Percentiles rank a stretch among this genome's conserved stretches.
These are phyloP conservation scores for Sialis fuliginosa DNA, from an alignment of 2,888 invertebrate genomes.

Conservation along the genomic window DNA sequence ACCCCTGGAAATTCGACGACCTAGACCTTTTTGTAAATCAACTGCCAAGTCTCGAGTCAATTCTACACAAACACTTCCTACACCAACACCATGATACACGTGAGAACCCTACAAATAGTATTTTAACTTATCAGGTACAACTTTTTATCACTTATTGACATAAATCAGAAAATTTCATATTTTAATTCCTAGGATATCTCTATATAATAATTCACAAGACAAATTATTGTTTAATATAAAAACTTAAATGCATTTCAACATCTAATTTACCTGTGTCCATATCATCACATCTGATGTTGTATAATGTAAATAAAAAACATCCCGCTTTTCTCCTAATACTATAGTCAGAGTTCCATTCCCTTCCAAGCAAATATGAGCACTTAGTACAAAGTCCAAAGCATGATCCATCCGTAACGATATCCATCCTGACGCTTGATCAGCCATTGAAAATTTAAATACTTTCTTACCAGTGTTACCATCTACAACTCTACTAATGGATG, in stretches of 20 bases:
- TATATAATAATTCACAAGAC: too few species aligned
- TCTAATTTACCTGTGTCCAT: conserved; percentile 38
- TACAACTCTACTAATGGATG: conserved; percentile 41
- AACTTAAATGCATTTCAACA: conserved; percentile 2
- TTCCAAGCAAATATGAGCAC: conserved; percentile 49
- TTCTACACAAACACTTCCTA: conserved; percentile 48
- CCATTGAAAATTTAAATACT: conserved; percentile 54
- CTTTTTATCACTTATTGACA: too few species aligned
- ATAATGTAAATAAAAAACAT: conserved; percentile 67
- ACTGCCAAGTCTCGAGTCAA: conserved; percentile 76
- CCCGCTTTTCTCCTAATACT: conserved; percentile 57
- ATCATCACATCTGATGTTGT: conserved; percentile 57
- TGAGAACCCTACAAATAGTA: conserved; percentile 39
- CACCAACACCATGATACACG: conserved; percentile 74
- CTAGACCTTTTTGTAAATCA: conserved; percentile 82
- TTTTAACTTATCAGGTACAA: too few species aligned
- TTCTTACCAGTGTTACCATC: conserved; percentile 38
- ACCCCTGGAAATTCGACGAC: conserved; percentile 46
- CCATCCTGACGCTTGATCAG: conserved; percentile 47
- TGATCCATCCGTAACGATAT: conserved; percentile 50
- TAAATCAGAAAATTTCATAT: too few species aligned
- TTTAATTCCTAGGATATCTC: too few species aligned
- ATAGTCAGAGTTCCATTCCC: conserved; percentile 71
- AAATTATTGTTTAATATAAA: neutral
- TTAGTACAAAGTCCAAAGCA: conserved; percentile 57